phyloP scores from a whole-genome alignment of 35 echinoderm and acorn worm species.

The Eucidaris tribuloides region DNA sequence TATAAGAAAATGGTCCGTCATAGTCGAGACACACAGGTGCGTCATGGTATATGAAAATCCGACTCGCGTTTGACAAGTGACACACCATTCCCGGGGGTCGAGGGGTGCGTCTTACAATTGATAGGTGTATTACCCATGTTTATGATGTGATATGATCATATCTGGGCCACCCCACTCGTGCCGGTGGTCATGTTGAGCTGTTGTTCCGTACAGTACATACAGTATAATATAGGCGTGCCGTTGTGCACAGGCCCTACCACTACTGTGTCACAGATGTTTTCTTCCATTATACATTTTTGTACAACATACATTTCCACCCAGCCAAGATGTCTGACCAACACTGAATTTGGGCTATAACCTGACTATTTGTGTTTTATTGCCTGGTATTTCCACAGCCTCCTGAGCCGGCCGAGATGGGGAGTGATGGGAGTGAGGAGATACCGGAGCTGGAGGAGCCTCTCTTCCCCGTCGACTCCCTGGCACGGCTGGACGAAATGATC shows the following conservation, averaged over 20 bases:
- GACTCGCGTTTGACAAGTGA: too few species aligned
- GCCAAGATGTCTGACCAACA: background rate
- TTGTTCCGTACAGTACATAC: too few species aligned
- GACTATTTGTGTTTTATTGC: background rate
- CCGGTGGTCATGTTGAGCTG: too few species aligned
- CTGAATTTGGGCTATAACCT: background rate
- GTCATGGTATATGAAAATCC: too few species aligned
- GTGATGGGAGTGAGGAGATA: constrained; percentile 51
- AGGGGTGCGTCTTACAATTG: too few species aligned
- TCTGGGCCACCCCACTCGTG: too few species aligned
- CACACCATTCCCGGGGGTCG: too few species aligned
- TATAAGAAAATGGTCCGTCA: too few species aligned
- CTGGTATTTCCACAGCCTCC: background rate
- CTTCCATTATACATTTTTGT: background rate
- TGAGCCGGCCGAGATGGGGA: constrained; percentile 28
- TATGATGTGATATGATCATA: too few species aligned
- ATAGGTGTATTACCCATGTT: too few species aligned
- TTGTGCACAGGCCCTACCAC: background rate
- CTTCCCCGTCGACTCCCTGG: constrained; percentile 78
- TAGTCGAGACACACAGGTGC: too few species aligned
- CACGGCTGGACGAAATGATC: constrained; percentile 92
- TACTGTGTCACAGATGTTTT: background rate
- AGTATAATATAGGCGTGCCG: background rate
- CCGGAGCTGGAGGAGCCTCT: constrained; percentile 80
- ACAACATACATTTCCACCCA: background rate